Base-by-base conservation (phyloP, 2,113 vertebrate species). In the Herpetotheres cachinnans region DNA sequence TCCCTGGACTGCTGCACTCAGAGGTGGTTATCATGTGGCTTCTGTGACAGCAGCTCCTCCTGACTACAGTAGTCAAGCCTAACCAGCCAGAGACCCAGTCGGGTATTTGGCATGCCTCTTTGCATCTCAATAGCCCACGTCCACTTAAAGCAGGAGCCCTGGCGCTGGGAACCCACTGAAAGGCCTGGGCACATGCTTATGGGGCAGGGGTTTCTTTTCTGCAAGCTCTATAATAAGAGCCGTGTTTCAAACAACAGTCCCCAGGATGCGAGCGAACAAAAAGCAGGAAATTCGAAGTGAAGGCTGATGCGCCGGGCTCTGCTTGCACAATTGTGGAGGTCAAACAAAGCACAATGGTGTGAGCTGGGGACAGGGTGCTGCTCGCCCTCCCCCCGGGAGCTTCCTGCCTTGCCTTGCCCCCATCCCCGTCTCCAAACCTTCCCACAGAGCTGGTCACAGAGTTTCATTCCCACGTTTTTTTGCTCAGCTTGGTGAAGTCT, bases 251-350 rank as follows among this genome's bases (percentile, higher is more conserved):
- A 44, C 76, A 65, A 13, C 71, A 66, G 80, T 29, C 13, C 29
- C n/a, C 7, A 52, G 58, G 76, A 86, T 59, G 25, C 0, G 9
- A 89, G 91, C 66, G 2, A 16, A 93, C 62, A 71, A 92, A 96
- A 95, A 94, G 91, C 96, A 98, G 96, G 96, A 96, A 97, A 94
- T 89, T 73, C 1, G 0, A 83, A 94, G 78, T 56, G 89, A 95
- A 95, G 74, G 86, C 85, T 89, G 86, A 90, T 95, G 88, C 44
- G 4, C 54, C 0, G 1, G 62, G 32, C 94, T 86, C 88, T 78
- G 88, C 85, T 91, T 30, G 9, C 66, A 59, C 87, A 81, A 72
- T 92, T 93, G 94, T 94, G 89, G 82, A 73, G 58, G 69, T 36
- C 2, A 0, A 95, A 95, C 80, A 96, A 93, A 97, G 89, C 87